Base-by-base conservation (phyloP, 1,140 invertebrate genomes). In the Penaeus vannamei region DNA sequence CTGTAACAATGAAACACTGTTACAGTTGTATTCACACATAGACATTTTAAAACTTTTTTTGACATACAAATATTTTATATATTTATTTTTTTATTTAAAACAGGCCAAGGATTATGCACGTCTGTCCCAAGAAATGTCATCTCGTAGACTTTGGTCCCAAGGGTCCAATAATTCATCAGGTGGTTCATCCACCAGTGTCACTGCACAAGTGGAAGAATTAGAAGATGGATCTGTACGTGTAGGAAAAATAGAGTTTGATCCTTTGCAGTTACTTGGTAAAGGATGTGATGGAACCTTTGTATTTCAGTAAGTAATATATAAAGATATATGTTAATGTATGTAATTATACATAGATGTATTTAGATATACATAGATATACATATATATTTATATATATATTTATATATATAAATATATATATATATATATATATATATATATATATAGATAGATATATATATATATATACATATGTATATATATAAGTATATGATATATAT, bases 241-340 rank as follows among this genome's bases (percentile, higher is more conserved):
- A 84, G 98, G 98, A 1, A 98, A 98, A 93, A 98, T 99, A 79
- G 95, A 95, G 23, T 99, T 98, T 92, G 95, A 98, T 93, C 96
- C 97, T 0, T 95, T 95, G 86, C 94, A 97, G 92, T 95, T 99
- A n/a, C 93, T 99, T 23, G 99, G 99, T 5, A 98, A 98, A 94
- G 99, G 99, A 0, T 99, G 98, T 93, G 98, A 99, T 93, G 99
- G 99, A 87, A 99, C 99, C 32, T 98, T 99, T 94, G 99, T 99
- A 12, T 99, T 97, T 93, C 97, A 95, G 97, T 97, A 93, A 93
- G 92, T 92, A 53, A 32, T 80, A 8, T 53, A 0, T 10, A 53
- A 5, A 14, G 3, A 53, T 53, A 53, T 53, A 53, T 53, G 14
- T 53, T 0, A 5, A 10, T 53, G 14, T 53, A 10, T 53, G 14